Conservation (phyloP, 2,888 invertebrate genomes). For the Thymelicus acteon region DNA sequence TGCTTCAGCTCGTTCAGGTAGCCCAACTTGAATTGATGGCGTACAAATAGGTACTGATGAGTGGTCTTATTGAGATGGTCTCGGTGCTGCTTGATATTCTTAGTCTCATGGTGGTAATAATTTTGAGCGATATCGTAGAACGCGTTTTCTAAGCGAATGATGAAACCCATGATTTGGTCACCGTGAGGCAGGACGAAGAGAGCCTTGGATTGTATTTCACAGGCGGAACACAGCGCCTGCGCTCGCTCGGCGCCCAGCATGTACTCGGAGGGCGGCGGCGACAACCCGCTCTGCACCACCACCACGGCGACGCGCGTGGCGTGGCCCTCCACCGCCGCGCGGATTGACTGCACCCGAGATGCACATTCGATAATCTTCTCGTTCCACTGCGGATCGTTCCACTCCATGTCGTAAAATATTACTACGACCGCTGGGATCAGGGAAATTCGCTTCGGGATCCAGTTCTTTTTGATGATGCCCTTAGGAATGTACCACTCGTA, state of each 20-base stretch:
- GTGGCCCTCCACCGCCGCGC: constrained; percentile 89
- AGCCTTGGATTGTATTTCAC: constrained; percentile 96
- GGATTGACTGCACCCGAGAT: constrained; percentile 92
- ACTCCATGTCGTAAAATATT: constrained; percentile 98
- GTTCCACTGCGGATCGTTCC: constrained; percentile 97
- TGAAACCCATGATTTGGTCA: constrained; percentile 92
- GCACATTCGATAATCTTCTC: constrained; percentile 98
- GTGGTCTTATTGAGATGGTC: constrained; percentile 96
- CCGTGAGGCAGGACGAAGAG: constrained; percentile 96
- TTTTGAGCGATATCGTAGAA: constrained; percentile 96
- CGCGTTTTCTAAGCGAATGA: constrained; percentile 93
- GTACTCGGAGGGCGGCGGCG: constrained; percentile 92
- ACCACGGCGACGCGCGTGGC: constrained; percentile 93
- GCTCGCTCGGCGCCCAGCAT: constrained; percentile 95
- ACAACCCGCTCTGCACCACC: constrained; percentile 93
- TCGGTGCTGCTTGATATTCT: constrained; percentile 93
- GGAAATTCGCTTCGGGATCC: constrained; percentile 97
- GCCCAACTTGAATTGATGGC: constrained; percentile 98
- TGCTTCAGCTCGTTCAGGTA: constrained; percentile 97
- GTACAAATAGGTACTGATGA: constrained; percentile 95
- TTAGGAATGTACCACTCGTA: constrained; percentile 98
- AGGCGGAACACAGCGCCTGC: constrained; percentile 94
- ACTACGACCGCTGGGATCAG: constrained; percentile 96
- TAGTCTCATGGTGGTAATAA: constrained; percentile 96
- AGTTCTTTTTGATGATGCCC: constrained; percentile 96